Conservation (phyloP, 2,888 invertebrate species). For the Drosophila mercatorum region DNA sequence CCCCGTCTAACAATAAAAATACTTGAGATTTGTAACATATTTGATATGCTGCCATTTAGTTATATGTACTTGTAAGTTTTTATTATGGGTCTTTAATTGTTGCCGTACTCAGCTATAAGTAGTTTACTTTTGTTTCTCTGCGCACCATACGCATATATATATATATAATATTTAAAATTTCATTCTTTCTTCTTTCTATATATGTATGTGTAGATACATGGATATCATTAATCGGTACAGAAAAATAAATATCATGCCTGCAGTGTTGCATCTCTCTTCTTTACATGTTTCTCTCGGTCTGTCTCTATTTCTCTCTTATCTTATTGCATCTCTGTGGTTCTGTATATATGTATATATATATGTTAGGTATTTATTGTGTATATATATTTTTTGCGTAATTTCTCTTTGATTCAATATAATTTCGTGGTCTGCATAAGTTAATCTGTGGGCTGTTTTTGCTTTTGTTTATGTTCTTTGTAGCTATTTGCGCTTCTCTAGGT, state of each 20-base stretch:
- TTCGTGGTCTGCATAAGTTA: conserved; percentile 48
- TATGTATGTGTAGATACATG: conserved; percentile 39
- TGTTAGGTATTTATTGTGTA: conserved; percentile 44
- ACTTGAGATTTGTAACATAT: conserved; percentile 55
- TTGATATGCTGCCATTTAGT: conserved; percentile 71
- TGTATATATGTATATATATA: conserved; percentile 32
- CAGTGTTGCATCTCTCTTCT: conserved; percentile 22
- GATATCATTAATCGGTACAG: conserved; percentile 57
- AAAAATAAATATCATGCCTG: conserved; percentile 68
- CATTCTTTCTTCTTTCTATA: conserved; percentile 4
- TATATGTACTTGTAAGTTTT: conserved; percentile 57
- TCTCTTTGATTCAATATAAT: conserved; percentile 29
- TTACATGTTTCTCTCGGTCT: conserved; percentile 15
- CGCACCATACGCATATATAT: conserved; percentile 32
- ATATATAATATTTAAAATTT: conserved; percentile 35
- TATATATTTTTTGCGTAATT: conserved; percentile 39
- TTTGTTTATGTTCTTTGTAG: conserved; percentile 20
- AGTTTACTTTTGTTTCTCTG: conserved; percentile 23
- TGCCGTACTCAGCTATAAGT: conserved; percentile 41
- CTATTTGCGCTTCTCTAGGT: conserved; percentile 30
- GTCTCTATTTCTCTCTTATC: conserved; percentile 29
- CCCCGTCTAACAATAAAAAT: conserved; percentile 4
- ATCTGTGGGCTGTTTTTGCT: conserved; percentile 64
- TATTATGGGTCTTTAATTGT: conserved; percentile 56
- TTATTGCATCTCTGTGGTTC: conserved; percentile 28